phyloP scores from a whole-genome alignment of 2,888 invertebrate species.

The Polydrusus pterygomalis region DNA sequence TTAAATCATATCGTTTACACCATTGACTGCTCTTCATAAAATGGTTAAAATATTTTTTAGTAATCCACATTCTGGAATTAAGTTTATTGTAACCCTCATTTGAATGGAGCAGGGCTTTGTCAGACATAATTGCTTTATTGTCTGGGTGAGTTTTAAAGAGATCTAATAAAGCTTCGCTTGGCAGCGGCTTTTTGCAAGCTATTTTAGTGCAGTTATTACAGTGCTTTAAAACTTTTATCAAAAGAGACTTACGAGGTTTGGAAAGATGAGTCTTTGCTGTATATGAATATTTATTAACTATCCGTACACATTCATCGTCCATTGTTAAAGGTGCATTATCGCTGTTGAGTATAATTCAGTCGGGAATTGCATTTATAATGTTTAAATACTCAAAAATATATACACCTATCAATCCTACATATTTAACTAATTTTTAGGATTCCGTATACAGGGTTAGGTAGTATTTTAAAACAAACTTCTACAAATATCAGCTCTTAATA shows the following conservation, averaged over 20 bases:
- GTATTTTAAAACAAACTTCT: too few species aligned
- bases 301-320: too few species aligned
- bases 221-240: background rate
- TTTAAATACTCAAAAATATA: too few species aligned
- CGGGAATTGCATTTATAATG: too few species aligned
- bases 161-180: conserved; percentile 12
- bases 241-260: background rate
- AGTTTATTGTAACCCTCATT: conserved; percentile 17
- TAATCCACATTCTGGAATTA: conserved; percentile 9
- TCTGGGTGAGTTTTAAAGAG: conserved; percentile 19
- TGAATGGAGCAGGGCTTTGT: conserved; percentile 14
- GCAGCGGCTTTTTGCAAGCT: conserved; percentile 9
- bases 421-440: too few species aligned
- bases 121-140: conserved; percentile 19
- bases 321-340: too few species aligned
- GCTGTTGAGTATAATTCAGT: too few species aligned
- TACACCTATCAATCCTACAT: too few species aligned
- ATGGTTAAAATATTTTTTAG: conserved; percentile 4
- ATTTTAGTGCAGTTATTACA: conserved; percentile 10
- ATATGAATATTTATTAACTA: too few species aligned
- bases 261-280: background rate
- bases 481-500: too few species aligned
- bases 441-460: too few species aligned
- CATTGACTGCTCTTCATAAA: background rate
- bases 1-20: background rate